Conservation (phyloP, 2,113 vertebrate genomes). For the Stictonetta naevosa region DNA sequence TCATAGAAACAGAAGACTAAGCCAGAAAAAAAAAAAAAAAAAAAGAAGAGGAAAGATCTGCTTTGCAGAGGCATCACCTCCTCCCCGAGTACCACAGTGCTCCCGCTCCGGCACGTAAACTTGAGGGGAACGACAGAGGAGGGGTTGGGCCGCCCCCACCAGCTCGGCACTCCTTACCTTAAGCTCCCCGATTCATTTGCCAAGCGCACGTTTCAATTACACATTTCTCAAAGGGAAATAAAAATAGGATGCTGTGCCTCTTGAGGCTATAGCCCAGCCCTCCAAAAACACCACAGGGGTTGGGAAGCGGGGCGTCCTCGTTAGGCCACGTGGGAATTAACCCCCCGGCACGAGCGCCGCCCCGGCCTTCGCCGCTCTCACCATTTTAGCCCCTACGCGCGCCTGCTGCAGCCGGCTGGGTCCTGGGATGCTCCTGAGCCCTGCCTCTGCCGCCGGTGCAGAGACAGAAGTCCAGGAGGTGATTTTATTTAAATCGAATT, state of each 20-base stretch:
- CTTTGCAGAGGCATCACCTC: constrained; percentile 73
- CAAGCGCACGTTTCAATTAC: constrained; percentile 4
- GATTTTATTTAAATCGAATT: constrained; percentile 35
- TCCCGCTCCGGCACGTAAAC: constrained; percentile 43
- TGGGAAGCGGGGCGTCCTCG: neutral
- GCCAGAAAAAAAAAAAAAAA: constrained; percentile 28
- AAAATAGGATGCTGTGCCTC: neutral
- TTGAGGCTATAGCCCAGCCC: neutral
- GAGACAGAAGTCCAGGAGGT: constrained; percentile 1
- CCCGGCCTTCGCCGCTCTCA: neutral
- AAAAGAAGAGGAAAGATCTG: constrained; percentile 52
- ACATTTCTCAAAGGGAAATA: neutral
- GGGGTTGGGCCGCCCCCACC: constrained; percentile 3
- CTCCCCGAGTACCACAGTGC: constrained; percentile 26
- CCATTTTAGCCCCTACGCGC: neutral
- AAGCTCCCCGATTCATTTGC: constrained; percentile 44
- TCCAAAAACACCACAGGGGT: neutral
- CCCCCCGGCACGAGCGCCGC: neutral
- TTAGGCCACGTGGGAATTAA: neutral
- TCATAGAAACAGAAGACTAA: constrained; percentile 83
- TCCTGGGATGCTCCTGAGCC: neutral
- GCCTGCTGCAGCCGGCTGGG: neutral
- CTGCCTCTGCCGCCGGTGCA: neutral
- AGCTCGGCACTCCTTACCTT: constrained; percentile 61
- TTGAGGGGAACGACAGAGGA: constrained; percentile 4